These are phyloP conservation scores for Corythoichthys haematopterus DNA, from an alignment of 2,113 vertebrate genomes.

Conservation along the genomic window DNA sequence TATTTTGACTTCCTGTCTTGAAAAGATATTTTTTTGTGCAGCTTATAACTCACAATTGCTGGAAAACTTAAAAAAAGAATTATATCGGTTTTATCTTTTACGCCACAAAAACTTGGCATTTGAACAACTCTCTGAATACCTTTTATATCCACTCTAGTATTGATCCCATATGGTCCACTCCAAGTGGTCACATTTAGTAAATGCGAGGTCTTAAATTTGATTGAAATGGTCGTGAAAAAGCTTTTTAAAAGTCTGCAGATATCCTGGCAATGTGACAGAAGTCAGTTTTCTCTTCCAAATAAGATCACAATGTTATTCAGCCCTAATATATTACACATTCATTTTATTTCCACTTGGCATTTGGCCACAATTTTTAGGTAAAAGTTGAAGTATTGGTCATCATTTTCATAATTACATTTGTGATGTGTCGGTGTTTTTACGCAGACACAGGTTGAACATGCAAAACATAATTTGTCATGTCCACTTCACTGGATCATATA, in stretches of 20 bases:
- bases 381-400: background rate
- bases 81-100: background rate
- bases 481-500: no score
- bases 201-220: background rate
- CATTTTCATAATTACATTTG: background rate
- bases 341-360: background rate
- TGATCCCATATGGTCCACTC: background rate
- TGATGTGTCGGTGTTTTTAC: background rate
- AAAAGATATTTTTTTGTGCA: background rate
- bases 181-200: background rate
- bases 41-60: background rate
- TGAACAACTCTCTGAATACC: background rate
- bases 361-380: background rate
- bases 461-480: background rate
- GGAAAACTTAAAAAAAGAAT: background rate
- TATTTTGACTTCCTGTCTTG: background rate
- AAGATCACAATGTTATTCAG: background rate
- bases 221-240: background rate
- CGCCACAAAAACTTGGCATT: background rate
- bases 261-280: background rate
- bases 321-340: background rate
- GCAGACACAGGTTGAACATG: background rate
- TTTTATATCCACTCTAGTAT: background rate
- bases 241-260: background rate
- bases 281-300: background rate